Conservation (phyloP, 2,797 vertebrate species). For the Loris lydekkerianus region DNA sequence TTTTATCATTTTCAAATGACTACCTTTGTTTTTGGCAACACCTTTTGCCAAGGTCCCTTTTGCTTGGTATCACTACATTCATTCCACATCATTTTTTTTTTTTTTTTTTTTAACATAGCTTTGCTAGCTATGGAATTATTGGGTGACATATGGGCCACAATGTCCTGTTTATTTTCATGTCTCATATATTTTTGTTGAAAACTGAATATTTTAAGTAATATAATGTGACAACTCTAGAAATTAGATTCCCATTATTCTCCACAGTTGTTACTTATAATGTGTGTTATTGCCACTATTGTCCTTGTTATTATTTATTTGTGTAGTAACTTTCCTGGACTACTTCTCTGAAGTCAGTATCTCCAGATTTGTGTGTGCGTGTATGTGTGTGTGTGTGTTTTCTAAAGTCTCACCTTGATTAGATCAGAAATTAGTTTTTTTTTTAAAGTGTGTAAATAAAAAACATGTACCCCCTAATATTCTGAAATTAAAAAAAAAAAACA, state of each 20-base stretch:
- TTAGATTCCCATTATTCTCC: neutral
- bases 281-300: neutral
- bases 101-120: no score
- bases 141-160: neutral
- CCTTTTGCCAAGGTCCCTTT: neutral
- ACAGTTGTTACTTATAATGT: neutral
- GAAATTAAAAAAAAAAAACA: no score
- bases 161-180: neutral
- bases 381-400: neutral
- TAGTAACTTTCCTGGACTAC: neutral
- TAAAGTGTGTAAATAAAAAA: no score
- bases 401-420: neutral
- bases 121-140: neutral
- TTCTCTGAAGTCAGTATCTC: neutral
- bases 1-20: neutral
- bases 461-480: no score
- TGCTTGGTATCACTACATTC: neutral
- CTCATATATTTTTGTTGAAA: neutral
- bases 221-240: neutral
- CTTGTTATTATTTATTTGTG: neutral
- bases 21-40: neutral
- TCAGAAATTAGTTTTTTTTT: neutral
- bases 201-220: neutral
- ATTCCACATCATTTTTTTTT: neutral
- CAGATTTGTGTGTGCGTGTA: neutral